Percentiles rank a stretch among this genome's conserved stretches.
Evolutionary conservation across 2,113 vertebrate species (phyloP).

Genomic region (Morone chrysops): DNA sequence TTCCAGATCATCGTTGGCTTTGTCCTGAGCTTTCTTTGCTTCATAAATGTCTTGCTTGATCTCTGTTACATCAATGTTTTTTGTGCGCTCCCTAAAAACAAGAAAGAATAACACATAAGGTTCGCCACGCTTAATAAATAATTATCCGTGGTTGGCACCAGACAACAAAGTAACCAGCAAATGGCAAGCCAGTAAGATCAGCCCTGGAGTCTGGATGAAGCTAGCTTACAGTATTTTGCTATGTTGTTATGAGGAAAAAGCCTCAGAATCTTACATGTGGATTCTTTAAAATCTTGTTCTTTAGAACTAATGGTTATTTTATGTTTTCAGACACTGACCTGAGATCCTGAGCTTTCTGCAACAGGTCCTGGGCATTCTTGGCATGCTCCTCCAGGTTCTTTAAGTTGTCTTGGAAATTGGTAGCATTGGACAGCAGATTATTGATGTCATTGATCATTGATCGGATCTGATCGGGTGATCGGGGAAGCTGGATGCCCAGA

Average conservation of each 20-base stretch:
- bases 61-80: slow-evolving; percentile 75
- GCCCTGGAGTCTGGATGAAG: too few species aligned
- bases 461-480: slow-evolving; percentile 78
- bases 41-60: slow-evolving; percentile 76
- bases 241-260: too few species aligned
- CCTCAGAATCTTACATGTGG: too few species aligned
- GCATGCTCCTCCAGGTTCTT: slow-evolving; percentile 68
- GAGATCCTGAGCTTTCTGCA: slow-evolving; percentile 75
- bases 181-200: too few species aligned
- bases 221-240: too few species aligned
- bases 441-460: slow-evolving; percentile 82
- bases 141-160: too few species aligned
- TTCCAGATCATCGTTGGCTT: slow-evolving; percentile 72
- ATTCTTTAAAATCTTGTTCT: background rate
- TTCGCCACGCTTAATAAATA: too few species aligned
- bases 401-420: slow-evolving; percentile 68
- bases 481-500: slow-evolving; percentile 84
- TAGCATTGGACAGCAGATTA: slow-evolving; percentile 69
- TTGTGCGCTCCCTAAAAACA: slow-evolving; percentile 83
- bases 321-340: slow-evolving; percentile 77
- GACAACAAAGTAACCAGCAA: too few species aligned
- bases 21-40: slow-evolving; percentile 75
- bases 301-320: background rate
- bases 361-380: slow-evolving; percentile 71
- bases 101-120: background rate